Conservation (phyloP, 2,113 vertebrate genomes). For the Pluvianellus socialis region DNA sequence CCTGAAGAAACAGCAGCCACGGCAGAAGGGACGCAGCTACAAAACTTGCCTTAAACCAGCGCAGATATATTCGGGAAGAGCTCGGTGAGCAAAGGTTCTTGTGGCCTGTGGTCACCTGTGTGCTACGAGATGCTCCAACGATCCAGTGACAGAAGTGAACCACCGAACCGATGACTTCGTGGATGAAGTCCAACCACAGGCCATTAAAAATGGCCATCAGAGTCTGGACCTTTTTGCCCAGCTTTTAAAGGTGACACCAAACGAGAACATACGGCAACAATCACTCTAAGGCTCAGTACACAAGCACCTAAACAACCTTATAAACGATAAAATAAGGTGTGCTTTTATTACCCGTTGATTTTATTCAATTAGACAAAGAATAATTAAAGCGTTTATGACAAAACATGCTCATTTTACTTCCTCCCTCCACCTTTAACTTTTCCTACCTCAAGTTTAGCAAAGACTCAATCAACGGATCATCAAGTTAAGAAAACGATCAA, state of each 20-base stretch:
- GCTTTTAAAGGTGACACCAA: background rate
- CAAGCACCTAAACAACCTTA: background rate
- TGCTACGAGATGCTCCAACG: background rate
- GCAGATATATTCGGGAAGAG: background rate
- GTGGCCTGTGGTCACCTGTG: background rate
- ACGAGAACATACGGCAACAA: background rate
- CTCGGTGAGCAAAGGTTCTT: background rate
- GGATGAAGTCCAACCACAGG: background rate
- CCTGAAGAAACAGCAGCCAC: background rate
- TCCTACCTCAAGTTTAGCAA: background rate
- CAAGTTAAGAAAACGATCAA: background rate
- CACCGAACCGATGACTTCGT: background rate
- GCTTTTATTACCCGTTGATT: conserved; percentile 17
- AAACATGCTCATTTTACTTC: background rate
- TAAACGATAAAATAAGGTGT: background rate
- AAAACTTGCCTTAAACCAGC: background rate
- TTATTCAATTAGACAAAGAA: conserved; percentile 16
- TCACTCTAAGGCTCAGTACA: background rate
- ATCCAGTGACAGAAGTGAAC: background rate
- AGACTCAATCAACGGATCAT: background rate
- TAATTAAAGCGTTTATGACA: conserved; percentile 6
- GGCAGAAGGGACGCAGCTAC: background rate
- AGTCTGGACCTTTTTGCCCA: background rate
- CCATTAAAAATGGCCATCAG: background rate
- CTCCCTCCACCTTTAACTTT: fast-evolving